Evolutionary conservation across 1,140 invertebrate species (phyloP), one percentile per base, ranked within the genome.

Genomic region (Drosophila pandora): DNA sequence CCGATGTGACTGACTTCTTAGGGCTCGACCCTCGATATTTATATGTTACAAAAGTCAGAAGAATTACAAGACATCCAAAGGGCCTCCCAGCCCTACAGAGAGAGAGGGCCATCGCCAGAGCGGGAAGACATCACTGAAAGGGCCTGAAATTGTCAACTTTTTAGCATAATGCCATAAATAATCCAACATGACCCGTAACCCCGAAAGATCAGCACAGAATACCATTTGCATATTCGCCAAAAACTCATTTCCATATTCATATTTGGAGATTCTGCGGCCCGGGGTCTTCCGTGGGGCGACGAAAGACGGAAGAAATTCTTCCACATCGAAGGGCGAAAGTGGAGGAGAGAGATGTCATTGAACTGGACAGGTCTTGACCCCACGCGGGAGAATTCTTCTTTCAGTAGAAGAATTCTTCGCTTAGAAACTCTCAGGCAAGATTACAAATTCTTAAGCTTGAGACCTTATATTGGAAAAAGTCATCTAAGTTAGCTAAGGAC

Each of bases 81-180:
- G 32, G 32, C 32, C 9, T 10, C 1, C 32, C 32, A 3, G 3
- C 32, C 8, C 2, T 8, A 9, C 32, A 8, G 32, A 10, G 17
- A 28, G 37, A 52, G 22, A 21, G 22, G 41, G 41, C 13, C 7
- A 17, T 28, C 5, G 25, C 25, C 32, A 8, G 32, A 10, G 10
- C 13, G 37, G 47, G 22, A 21, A 7, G 17, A 6, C 6, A 2
- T 6, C 34, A 17, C 9, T 23, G 21, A 17, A 30, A 41, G 41
- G 41, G 17, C 10, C 39, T 9, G 21, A 34, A 57, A 48, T 12
- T 87, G 78, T 87, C 87, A 82, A 4, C 50, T 58, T 50, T 37
- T 85, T 87, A 50, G 79, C 82, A 87, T 87, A 87, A 68, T 56
- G 64, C 78, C 78, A 87, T 88, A 87, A 87, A 87, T 88, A 71